phyloP scores from a whole-genome alignment of 2,888 invertebrate species.

The Rhimphoctona megacephalus region DNA sequence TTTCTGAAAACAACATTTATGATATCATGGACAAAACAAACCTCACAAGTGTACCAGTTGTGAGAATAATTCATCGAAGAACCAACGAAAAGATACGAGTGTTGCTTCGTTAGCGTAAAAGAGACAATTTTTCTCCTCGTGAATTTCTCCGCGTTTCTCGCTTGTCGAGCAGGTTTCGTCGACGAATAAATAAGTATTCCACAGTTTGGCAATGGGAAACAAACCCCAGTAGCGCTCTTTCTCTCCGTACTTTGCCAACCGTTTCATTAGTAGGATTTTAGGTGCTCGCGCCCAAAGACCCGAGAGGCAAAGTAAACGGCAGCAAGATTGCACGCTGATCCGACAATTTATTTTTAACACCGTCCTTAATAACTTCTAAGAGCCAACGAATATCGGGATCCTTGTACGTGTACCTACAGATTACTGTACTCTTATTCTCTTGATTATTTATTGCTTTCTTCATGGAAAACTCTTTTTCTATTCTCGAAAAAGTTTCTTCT shows the following conservation, averaged over 20 bases:
- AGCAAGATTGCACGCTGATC: constrained; percentile 28
- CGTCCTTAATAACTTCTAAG: constrained; percentile 38
- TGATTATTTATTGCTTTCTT: constrained; percentile 21
- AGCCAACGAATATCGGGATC: constrained; percentile 21
- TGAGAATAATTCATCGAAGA: constrained; percentile 5
- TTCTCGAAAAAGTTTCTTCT: background rate
- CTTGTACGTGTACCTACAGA: background rate
- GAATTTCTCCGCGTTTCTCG: constrained; percentile 29
- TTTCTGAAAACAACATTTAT: background rate
- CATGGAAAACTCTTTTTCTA: background rate
- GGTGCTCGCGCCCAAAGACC: constrained; percentile 20
- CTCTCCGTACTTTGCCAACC: constrained; percentile 39
- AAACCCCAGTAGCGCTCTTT: constrained; percentile 19
- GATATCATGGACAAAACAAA: background rate
- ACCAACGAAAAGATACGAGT: constrained; percentile 37
- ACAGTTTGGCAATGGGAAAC: constrained; percentile 30
- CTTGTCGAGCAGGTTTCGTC: constrained; percentile 11
- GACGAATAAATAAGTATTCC: constrained; percentile 62
- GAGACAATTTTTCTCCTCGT: constrained; percentile 56
- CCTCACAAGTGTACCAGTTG: background rate
- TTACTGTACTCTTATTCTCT: constrained; percentile 14
- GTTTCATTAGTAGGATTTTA: constrained; percentile 54
- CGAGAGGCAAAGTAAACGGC: constrained; percentile 29
- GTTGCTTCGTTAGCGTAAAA: constrained; percentile 66
- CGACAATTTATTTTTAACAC: constrained; percentile 51